Evolutionary conservation across 2,888 invertebrate genomes (phyloP).

Genomic region (Linnaemya vulpina): DNA sequence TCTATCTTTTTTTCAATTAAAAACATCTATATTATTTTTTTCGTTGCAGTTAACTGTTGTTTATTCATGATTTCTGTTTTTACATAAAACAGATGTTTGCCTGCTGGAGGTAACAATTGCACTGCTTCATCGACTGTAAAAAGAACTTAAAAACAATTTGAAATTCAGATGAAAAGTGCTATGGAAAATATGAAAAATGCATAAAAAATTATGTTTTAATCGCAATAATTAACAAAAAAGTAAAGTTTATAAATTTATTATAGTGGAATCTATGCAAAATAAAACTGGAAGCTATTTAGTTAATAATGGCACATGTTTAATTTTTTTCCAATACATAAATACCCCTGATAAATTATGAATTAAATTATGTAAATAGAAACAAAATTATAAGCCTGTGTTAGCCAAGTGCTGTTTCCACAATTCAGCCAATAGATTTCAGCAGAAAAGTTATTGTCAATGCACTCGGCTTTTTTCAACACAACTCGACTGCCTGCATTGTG

Average conservation of each 20-base stretch:
- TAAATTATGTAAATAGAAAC: background rate
- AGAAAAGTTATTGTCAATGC: no score
- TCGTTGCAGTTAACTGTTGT: constrained; percentile 21
- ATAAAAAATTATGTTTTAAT: constrained; percentile 19
- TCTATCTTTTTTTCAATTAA: background rate
- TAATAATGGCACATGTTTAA: background rate
- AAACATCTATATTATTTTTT: constrained; percentile 34
- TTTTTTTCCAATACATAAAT: background rate
- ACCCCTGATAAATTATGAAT: background rate
- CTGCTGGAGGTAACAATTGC: constrained; percentile 36
- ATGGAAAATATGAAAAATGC: constrained; percentile 18
- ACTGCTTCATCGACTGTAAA: constrained; percentile 19
- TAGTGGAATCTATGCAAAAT: constrained; percentile 6
- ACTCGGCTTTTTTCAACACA: no score
- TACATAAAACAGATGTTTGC: constrained; percentile 65
- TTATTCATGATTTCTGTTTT: constrained; percentile 49
- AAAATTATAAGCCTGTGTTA: no score
- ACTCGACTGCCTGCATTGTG: no score
- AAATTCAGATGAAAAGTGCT: constrained; percentile 39
- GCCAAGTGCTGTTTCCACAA: no score
- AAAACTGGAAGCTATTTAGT: constrained; percentile 2
- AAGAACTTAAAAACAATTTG: constrained; percentile 46
- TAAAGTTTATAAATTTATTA: no score
- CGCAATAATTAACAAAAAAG: background rate
- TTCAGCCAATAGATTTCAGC: no score